phyloP scores from a whole-genome alignment of 2,888 invertebrate species.

The Syrista parreyssii region DNA sequence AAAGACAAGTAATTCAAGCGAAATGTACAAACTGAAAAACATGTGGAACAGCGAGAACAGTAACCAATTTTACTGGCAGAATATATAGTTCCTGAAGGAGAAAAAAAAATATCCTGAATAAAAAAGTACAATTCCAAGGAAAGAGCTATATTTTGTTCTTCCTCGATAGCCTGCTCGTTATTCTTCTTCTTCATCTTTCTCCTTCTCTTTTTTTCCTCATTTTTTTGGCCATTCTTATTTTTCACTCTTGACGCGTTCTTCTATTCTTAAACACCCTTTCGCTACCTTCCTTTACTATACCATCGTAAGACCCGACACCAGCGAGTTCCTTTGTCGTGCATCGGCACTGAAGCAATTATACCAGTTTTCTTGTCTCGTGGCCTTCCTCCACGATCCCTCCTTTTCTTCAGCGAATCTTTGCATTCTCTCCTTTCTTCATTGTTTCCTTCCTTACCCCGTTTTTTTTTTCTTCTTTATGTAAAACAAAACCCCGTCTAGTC shows the following conservation, averaged over 20 bases:
- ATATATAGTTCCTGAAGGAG: not conserved
- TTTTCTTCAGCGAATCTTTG: not conserved
- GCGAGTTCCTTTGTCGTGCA: conserved; percentile 28
- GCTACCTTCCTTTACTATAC: conserved; percentile 15
- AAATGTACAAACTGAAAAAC: not conserved
- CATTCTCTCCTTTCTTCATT: not conserved
- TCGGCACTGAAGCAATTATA: conserved; percentile 29
- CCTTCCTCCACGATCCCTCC: not conserved
- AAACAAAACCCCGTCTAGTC: not conserved
- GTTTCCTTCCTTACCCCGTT: not conserved
- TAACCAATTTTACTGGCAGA: not conserved
- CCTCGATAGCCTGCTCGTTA: not conserved
- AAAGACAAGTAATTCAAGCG: not conserved
- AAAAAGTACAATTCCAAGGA: not conserved
- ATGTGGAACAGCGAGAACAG: not conserved
- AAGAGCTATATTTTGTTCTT: not conserved
- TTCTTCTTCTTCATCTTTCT: conserved; percentile 1
- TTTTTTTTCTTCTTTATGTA: not conserved
- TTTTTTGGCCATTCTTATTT: not conserved
- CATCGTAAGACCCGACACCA: conserved; percentile 18
- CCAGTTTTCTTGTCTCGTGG: conserved; percentile 25
- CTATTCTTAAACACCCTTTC: conserved; percentile 4
- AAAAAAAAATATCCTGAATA: not conserved
- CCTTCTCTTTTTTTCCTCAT: not conserved
- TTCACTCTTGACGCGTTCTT: not conserved